phyloP scores from a whole-genome alignment of 1,140 invertebrate genomes.

The Macrotrachela quadricornifera region DNA sequence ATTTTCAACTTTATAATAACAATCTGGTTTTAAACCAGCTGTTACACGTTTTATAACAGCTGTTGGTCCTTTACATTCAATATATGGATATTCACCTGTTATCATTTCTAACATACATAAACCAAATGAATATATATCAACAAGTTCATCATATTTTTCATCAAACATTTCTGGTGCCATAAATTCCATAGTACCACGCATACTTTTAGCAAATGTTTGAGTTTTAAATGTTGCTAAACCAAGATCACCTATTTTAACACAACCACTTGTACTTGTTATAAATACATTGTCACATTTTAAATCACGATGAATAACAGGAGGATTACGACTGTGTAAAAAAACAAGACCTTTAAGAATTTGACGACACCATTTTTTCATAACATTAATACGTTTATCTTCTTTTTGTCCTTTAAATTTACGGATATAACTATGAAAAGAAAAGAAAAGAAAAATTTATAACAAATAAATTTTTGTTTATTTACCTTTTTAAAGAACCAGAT shows the following conservation, averaged over 20 bases:
- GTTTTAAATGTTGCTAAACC: conserved; percentile 94
- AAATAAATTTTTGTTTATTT: too few species aligned
- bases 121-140: conserved; percentile 97
- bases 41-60: conserved; percentile 98
- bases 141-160: conserved; percentile 95
- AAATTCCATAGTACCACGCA: conserved; percentile 95
- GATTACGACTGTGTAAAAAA: conserved; percentile 84
- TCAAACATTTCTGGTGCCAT: conserved; percentile 99
- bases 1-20: conserved; percentile 84
- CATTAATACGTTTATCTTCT: conserved; percentile 43
- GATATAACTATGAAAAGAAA: conserved; percentile 1
- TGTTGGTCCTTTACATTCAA: conserved; percentile 86
- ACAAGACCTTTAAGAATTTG: conserved; percentile 92
- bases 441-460: background rate
- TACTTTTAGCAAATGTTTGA: conserved; percentile 93
- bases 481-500: conserved; percentile 78
- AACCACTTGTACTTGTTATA: conserved; percentile 64
- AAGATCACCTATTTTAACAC: conserved; percentile 95
- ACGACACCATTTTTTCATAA: conserved; percentile 92
- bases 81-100: conserved; percentile 96
- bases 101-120: conserved; percentile 99
- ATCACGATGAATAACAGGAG: conserved; percentile 82
- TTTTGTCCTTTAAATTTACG: background rate
- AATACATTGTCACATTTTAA: conserved; percentile 98
- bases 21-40: conserved; percentile 75